Evolutionary conservation across 2,888 invertebrate species (phyloP), one percentile per base, ranked within the genome.

Genomic region (Andrena flavipes): DNA sequence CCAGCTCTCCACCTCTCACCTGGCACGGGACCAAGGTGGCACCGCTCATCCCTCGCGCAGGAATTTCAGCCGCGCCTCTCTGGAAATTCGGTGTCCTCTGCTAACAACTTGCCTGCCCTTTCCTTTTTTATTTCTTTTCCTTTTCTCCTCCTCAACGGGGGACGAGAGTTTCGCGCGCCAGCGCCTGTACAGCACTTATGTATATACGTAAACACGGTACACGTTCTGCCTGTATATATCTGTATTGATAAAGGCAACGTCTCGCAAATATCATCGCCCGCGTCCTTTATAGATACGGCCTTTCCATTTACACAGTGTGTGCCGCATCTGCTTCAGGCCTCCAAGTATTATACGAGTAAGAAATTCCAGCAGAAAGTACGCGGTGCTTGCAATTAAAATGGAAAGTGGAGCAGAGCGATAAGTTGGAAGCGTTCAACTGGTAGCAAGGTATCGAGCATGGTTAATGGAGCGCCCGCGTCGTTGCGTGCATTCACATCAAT

Each of bases 1-100:
- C 88, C 87, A 84, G 13, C 42, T 26, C 56, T 20, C 56, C 56
- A 26, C 87, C 89, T 89, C 90, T 91, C 85, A 82, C 88, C 87
- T 82, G 86, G 67, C 59, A 6, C 6, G 51, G 23, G 64, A 56
- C 60, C 69, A 56, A 76, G 42, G 16, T 42, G 42, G 68, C 48
- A 42, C 23, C 74, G 84, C 62, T 79, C 87, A 83, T 87, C 87
- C 84, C 87, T 77, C 68, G 71, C 8, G 33, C 59, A 76, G 67
- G 73, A 85, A 87, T 85, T 76, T 62, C 65, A 29, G 71, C 76
- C 86, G 84, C 84, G 75, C 78, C 84, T 82, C 35, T 42, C 23
- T 42, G 26, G 30, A 51, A 75, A 75, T 69, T 62, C 64, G 23
- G 23, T 16, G 35, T 51, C 51, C 20, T 51, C 51, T 51, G 20